Evolutionary conservation across 2,888 invertebrate species (phyloP).

Genomic region (Protonemura montana): DNA sequence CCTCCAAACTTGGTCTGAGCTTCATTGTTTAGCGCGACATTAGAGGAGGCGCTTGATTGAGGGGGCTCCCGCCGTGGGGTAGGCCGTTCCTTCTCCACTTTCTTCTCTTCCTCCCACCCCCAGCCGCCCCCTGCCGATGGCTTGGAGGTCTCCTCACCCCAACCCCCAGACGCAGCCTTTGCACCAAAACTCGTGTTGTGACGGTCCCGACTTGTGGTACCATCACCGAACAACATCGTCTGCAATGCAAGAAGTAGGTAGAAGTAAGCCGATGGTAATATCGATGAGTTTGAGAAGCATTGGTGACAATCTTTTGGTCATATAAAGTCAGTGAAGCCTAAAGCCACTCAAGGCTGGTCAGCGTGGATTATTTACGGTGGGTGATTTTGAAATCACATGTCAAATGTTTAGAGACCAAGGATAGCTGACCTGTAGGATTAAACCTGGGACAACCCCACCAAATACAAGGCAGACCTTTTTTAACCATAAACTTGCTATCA

Average conservation of each 20-base stretch:
- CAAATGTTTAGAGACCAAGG: too few relatives aligned
- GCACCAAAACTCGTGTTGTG: slow-evolving; percentile 37
- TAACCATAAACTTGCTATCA: too few relatives aligned
- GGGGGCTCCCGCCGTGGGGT: slow-evolving; percentile 41
- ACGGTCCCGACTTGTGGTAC: slow-evolving; percentile 46
- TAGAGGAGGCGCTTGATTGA: slow-evolving; percentile 48
- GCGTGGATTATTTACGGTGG: too few relatives aligned
- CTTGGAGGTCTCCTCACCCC: slow-evolving; percentile 30
- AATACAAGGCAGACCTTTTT: too few relatives aligned
- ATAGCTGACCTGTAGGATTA: too few relatives aligned
- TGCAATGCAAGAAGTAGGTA: background rate
- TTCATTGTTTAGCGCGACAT: slow-evolving; percentile 67
- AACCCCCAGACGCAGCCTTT: slow-evolving; percentile 42
- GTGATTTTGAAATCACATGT: too few relatives aligned
- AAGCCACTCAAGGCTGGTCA: too few relatives aligned
- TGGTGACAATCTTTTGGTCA: too few relatives aligned
- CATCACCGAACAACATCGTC: slow-evolving; percentile 40
- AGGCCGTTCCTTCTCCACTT: slow-evolving; percentile 40
- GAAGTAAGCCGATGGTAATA: too few relatives aligned
- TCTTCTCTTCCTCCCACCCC: slow-evolving; percentile 37
- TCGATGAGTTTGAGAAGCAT: too few relatives aligned
- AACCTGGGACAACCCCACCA: too few relatives aligned
- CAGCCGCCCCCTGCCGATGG: background rate
- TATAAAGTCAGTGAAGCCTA: too few relatives aligned
- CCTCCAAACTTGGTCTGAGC: slow-evolving; percentile 96